Evolutionary conservation across 2,888 invertebrate genomes (phyloP).

Genomic region (Frankliniella intonsa): DNA sequence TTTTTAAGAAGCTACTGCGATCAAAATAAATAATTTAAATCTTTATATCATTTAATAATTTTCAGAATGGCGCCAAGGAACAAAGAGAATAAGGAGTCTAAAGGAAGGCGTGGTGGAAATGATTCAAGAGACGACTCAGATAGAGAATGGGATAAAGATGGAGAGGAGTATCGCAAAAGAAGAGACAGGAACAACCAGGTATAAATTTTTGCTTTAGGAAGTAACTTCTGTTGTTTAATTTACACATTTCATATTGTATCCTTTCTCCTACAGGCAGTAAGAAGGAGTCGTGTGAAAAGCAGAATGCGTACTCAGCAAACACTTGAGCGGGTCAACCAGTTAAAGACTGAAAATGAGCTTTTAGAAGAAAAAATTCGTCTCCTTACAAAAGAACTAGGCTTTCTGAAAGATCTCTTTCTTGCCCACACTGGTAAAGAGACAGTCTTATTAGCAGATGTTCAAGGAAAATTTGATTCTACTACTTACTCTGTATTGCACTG

Average conservation of each 20-base stretch:
- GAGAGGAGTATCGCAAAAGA: constrained; percentile 66
- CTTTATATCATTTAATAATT: not conserved
- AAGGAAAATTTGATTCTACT: not conserved
- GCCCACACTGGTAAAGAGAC: constrained; percentile 63
- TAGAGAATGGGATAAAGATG: constrained; percentile 40
- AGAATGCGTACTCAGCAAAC: constrained; percentile 74
- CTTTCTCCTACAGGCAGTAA: constrained; percentile 62
- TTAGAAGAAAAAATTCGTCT: constrained; percentile 76
- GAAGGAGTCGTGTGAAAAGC: constrained; percentile 73
- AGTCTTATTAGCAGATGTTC: not conserved
- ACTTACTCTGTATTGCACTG: constrained; percentile 20
- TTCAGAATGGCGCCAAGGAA: not conserved
- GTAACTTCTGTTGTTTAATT: not conserved
- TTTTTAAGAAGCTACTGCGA: not conserved
- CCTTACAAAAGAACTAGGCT: constrained; percentile 72
- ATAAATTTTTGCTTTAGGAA: constrained; percentile 35
- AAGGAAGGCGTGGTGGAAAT: not conserved
- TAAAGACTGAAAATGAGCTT: constrained; percentile 73
- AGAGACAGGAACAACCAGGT: constrained; percentile 77
- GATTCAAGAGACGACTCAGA: not conserved
- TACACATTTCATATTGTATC: constrained; percentile 38
- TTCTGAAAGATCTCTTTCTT: constrained; percentile 74
- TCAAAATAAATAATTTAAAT: not conserved
- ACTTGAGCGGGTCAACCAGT: constrained; percentile 64
- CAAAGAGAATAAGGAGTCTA: not conserved